Evolutionary conservation across 2,888 invertebrate genomes (phyloP), one percentile per base, ranked within the genome.

Genomic region (Epicampocera succincta): DNA sequence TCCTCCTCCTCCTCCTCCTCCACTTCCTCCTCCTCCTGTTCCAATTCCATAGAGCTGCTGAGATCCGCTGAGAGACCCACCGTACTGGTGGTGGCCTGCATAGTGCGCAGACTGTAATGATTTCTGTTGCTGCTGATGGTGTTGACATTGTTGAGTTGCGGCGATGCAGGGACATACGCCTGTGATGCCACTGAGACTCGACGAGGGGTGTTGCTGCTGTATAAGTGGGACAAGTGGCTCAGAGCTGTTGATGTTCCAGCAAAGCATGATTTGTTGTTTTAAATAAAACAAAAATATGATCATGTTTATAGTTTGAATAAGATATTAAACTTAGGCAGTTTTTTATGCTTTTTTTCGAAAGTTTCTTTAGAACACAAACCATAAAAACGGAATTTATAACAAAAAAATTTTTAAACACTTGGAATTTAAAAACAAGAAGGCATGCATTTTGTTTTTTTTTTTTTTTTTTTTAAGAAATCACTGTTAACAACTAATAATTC

Each of bases 1-100:
- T 86, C 88, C 87, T 87, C 88, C 85, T 86, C 85, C 86, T 87
- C 85, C 85, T 87, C 88, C 87, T 85, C 83, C 83, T 85, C 87
- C 86, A 77, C 83, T 82, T 85, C 85, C 85, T 85, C 88, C 88
- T 87, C 86, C 84, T 89, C 87, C 88, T 84, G 91, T 56, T 92
- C 92, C 92, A 92, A 89, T 87, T 88, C 90, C 90, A 88, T 89
- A 88, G 90, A 91, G 90, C 88, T 91, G 91, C 87, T 91, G 91
- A 88, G 91, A 90, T 90, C 91, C 91, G 85, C 89, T 89, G 89
- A 90, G 88, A 85, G 89, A 88, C 85, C 89, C 88, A 85, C 88
- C 85, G 87, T 87, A 87, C 87, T 88, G 86, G 87, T 91, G 90
- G 88, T 87, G 86, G 40, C 65, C 60, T 72, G 78, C 60, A 88